These are phyloP conservation scores for Myiozetetes cayanensis DNA, from an alignment of 2,113 vertebrate species.

Conservation along the genomic window DNA sequence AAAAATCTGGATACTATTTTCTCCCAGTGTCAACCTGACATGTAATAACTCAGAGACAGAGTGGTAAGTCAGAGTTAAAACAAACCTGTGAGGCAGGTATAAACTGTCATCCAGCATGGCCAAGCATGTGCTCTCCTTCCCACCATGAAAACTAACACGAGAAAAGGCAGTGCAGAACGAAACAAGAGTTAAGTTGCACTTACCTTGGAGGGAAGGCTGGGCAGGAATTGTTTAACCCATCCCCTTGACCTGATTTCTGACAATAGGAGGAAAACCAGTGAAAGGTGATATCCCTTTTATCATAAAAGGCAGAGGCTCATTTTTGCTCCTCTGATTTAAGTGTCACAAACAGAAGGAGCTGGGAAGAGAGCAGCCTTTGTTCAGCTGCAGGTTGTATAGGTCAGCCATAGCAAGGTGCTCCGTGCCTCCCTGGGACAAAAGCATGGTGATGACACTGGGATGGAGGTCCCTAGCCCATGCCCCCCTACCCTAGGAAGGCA, in stretches of 20 bases:
- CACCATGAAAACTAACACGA: neutral
- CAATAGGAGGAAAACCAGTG: neutral
- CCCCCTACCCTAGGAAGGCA: neutral
- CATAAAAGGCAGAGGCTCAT: neutral
- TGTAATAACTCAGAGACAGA: neutral
- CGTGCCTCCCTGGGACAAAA: neutral
- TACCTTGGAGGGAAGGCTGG: neutral
- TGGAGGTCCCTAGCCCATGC: neutral
- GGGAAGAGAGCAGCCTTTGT: neutral
- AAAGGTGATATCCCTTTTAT: neutral
- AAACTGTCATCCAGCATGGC: neutral
- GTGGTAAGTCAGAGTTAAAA: neutral
- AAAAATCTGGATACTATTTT: neutral
- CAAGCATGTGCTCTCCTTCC: neutral
- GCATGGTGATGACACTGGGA: neutral
- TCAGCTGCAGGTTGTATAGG: neutral
- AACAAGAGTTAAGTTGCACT: neutral
- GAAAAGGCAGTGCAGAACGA: neutral
- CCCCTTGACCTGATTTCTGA: constrained; percentile 2
- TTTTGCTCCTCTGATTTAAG: neutral
- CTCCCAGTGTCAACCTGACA: neutral
- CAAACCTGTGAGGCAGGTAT: neutral
- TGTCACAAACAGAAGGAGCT: neutral
- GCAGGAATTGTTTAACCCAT: neutral
- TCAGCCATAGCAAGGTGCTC: neutral